Percentiles rank a stretch among this genome's conserved stretches.
Evolutionary conservation across 1,140 invertebrate genomes (phyloP).

Genomic region (Anadara kagoshimensis): DNA sequence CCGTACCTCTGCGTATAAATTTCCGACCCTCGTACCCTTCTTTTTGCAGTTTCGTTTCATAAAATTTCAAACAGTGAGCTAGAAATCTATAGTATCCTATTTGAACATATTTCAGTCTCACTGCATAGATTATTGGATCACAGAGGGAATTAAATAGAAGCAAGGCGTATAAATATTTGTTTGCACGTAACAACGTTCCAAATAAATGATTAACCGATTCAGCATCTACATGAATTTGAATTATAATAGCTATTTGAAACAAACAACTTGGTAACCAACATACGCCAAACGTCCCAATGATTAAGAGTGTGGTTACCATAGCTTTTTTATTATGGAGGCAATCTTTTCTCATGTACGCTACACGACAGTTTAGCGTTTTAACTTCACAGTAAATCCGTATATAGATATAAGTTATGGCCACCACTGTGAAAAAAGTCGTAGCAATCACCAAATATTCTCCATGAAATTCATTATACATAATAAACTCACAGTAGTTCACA

Average conservation of each 20-base stretch:
- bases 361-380: conserved; percentile 33
- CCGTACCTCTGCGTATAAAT: no score
- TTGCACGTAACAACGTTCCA: conserved; percentile 37
- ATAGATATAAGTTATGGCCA: conserved; percentile 60
- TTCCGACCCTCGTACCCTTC: background rate
- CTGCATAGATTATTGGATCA: conserved; percentile 83
- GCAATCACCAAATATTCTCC: conserved; percentile 64
- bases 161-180: conserved; percentile 69
- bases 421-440: conserved; percentile 73
- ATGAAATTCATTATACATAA: conserved; percentile 66
- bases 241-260: conserved; percentile 52
- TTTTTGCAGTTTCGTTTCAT: background rate
- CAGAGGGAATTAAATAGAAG: conserved; percentile 80
- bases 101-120: conserved; percentile 78
- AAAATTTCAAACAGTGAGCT: conserved; percentile 12
- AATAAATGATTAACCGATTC: conserved; percentile 31
- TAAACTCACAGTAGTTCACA: conserved; percentile 72
- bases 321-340: conserved; percentile 78
- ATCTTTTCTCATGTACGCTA: conserved; percentile 35
- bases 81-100: conserved; percentile 46
- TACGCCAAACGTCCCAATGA: conserved; percentile 81
- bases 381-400: conserved; percentile 55
- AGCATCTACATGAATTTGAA: conserved; percentile 43
- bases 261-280: conserved; percentile 81
- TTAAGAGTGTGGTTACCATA: conserved; percentile 80